Conservation (phyloP, 2,797 vertebrate species). For the Hypotaenidia philippensis region DNA sequence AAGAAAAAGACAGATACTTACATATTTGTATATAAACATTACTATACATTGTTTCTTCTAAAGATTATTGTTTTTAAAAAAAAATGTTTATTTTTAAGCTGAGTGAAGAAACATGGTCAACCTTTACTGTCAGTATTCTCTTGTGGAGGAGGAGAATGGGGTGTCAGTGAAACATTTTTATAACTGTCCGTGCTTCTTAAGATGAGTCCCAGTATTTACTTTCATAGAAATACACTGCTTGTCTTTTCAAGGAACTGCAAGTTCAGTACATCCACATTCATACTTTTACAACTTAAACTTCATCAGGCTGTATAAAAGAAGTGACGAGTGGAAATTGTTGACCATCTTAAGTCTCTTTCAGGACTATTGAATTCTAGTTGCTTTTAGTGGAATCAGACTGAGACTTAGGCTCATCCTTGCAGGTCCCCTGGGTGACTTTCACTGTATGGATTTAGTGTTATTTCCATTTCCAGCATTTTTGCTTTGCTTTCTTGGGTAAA, state of each 20-base stretch:
- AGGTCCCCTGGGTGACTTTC: neutral
- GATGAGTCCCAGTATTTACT: neutral
- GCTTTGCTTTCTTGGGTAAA: neutral
- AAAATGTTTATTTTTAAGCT: neutral
- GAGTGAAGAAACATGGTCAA: neutral
- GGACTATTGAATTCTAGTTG: neutral
- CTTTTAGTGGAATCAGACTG: neutral
- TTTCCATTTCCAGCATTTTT: neutral
- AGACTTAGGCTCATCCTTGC: neutral
- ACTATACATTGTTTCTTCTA: neutral
- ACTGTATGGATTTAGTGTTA: neutral
- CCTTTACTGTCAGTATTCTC: neutral
- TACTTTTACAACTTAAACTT: neutral
- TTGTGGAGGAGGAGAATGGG: neutral
- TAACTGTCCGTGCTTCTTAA: neutral
- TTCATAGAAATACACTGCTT: neutral
- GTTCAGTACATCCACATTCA: rapidly evolving
- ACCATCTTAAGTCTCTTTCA: neutral
- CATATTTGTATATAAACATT: neutral
- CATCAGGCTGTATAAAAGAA: neutral
- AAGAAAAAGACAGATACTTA: neutral
- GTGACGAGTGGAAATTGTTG: neutral
- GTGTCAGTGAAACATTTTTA: neutral
- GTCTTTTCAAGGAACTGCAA: neutral
- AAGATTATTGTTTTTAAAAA: neutral